A percentile compares a stretch with the other conserved stretches of the same genome.
phyloP scores from a whole-genome alignment of 2,888 invertebrate genomes.

The Synergus laeviventris region DNA sequence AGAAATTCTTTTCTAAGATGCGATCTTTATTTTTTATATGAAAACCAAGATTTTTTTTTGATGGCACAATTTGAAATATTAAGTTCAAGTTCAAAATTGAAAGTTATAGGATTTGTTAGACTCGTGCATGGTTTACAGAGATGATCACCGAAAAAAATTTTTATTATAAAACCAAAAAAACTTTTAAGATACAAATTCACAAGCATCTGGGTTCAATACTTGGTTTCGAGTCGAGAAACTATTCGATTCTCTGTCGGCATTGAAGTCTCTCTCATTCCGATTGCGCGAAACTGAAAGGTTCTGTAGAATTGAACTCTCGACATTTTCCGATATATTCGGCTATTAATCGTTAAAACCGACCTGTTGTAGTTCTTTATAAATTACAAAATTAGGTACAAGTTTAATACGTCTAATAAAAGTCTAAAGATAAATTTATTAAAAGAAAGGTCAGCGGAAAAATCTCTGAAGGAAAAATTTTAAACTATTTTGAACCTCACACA shows the following conservation, averaged over 20 bases:
- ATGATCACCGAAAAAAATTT: neutral
- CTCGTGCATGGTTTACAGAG: neutral
- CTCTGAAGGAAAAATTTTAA: too few species aligned
- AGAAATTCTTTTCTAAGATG: neutral
- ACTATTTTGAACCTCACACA: too few species aligned
- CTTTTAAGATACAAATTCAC: neutral
- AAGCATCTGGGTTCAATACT: neutral
- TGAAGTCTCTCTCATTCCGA: conserved; percentile 62
- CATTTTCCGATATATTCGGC: neutral
- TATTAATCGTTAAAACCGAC: neutral
- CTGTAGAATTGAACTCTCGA: conserved; percentile 42
- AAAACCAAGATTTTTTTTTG: neutral
- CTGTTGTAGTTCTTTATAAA: neutral
- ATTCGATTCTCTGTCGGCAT: conserved; percentile 59
- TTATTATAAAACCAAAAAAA: neutral
- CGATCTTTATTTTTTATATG: neutral
- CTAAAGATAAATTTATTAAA: neutral
- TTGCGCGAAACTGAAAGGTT: conserved; percentile 48
- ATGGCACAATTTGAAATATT: too few species aligned
- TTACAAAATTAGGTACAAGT: neutral
- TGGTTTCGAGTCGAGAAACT: conserved; percentile 22
- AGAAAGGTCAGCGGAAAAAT: too few species aligned
- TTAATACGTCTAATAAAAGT: neutral
- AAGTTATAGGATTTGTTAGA: too few species aligned
- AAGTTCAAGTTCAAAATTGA: too few species aligned